Base-by-base conservation (phyloP, 2,888 invertebrate genomes). In the Hypena proboscidalis region DNA sequence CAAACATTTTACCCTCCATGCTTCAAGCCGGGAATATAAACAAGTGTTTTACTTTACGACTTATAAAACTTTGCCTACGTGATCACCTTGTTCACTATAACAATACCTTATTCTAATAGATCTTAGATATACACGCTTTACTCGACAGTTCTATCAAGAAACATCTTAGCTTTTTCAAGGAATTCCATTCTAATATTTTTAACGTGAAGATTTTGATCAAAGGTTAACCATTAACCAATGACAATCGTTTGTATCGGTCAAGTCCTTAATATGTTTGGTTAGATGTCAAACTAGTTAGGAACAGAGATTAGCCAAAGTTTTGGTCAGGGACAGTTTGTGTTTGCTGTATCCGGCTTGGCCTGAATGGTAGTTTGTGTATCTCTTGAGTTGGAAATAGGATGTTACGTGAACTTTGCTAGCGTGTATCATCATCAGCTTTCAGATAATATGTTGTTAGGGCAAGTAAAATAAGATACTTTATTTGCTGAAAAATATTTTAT, bases 91-190 rank as follows among this genome's bases (percentile, higher is more conserved):
- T 7, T 15, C 4, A 40, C 30, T 31, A 27, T 31, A 26, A 52
- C 19, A 53, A 44, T 31, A 48, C 34, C 34, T 39, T 58, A 50
- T 54, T 54, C 42, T 44, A 51, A 48, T 53, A 58, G 59, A 63
- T 58, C 35, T 32, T 21, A 67, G 59, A 67, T 63, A 71, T 58
- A 55, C 66, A 52, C 53, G 65, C 43, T 56, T 38, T 38, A 34
- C 54, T 51, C 50, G 57, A 55, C 49, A 37, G 42, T 34, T 57
- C 61, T 63, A 70, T 70, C 71, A 43, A 44, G n/a, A n/a, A 37
- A 47, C 41, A 68, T 70, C 67, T 36, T 37, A 55, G 46, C 52
- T 37, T 59, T 70, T 65, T 55, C 55, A 54, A 59, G 54, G 59
- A 61, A 64, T 60, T 42, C 42, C 36, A 52, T 39, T 37, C 35